Conservation (phyloP, 2,797 vertebrate genomes). For the Pampus argenteus region DNA sequence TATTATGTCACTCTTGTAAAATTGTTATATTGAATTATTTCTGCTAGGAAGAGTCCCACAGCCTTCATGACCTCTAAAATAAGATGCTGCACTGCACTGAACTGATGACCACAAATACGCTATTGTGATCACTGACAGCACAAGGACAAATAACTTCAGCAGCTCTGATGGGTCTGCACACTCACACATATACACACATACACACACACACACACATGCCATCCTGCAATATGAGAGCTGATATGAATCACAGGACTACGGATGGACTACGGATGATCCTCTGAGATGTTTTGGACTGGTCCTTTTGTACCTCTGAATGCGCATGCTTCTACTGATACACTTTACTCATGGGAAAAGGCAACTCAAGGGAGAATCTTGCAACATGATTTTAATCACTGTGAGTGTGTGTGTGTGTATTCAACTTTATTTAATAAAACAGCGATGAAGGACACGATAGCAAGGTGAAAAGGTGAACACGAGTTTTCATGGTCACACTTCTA, state of each 20-base stretch:
- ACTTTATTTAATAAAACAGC: slow-evolving; percentile 55
- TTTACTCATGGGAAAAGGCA: slow-evolving; percentile 11
- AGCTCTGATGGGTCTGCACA: background rate
- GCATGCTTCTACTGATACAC: slow-evolving; percentile 39
- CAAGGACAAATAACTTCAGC: slow-evolving; percentile 12
- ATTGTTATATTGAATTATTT: slow-evolving; percentile 12
- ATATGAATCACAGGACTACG: background rate
- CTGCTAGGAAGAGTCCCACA: slow-evolving; percentile 5
- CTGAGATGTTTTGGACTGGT: slow-evolving; percentile 4
- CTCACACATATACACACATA: background rate
- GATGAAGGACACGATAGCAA: slow-evolving; percentile 2
- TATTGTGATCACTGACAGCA: slow-evolving; percentile 33
- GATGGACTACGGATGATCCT: background rate
- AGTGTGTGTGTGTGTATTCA: slow-evolving; percentile 18
- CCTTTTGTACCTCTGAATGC: slow-evolving; percentile 28
- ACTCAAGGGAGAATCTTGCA: slow-evolving; percentile 17
- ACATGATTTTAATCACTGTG: slow-evolving; percentile 36
- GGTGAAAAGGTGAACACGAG: too few species aligned
- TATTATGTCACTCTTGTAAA: slow-evolving; percentile 5
- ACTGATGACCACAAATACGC: slow-evolving; percentile 22
- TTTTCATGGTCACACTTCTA: background rate
- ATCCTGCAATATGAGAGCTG: background rate
- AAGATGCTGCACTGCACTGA: slow-evolving; percentile 12
- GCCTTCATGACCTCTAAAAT: slow-evolving; percentile 27
- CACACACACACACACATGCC: background rate